Evolutionary conservation across 2,888 invertebrate genomes (phyloP), one percentile per base, ranked within the genome.

Genomic region (Melanophora roralis): DNA sequence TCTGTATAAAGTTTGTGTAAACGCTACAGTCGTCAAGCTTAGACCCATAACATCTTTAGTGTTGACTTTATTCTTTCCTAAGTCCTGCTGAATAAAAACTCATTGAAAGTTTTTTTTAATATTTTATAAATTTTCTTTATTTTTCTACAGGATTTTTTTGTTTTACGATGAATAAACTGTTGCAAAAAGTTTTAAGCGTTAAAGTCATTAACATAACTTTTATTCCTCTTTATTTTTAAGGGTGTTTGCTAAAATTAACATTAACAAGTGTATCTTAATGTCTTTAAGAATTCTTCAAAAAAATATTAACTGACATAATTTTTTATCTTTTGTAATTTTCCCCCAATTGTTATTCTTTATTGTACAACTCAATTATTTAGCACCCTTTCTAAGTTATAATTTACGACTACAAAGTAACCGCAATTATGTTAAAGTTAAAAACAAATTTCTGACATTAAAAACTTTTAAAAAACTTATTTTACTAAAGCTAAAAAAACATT

Each of bases 401-500:
- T 67, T 7, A 67, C 40, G 51, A 14, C 27, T 49, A 49, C 12
- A 59, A 32, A 38, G 49, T 36, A 45, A 60, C 34, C 59, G 59
- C 51, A 60, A 51, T 60, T 40, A 60, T 71, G 60, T 32, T 60
- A 32, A 19, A 51, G 32, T 43, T 36, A 11, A 38, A 12, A 43
- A 16, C 11, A 49, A 27, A 19, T 7, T 9, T 4, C 1, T 40
- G 23, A 11, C 40, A 14, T 27, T 27, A 9, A 43, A 12, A 40
- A 27, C 23, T n/a, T 7, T 12, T 32, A 53, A 67, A 32, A 43
- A 53, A 67, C 9, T 53, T 27, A 53, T 19, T 43, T 53, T 0
- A 1, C 16, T 23, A 7, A 67, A 19, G 14, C 19, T 16, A 32
- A 5, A 53, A 43, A 53, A 65, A 21, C 32, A 53, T 27, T 7